phyloP scores from a whole-genome alignment of 2,888 invertebrate genomes.

The Troglohyphantes excavatus region DNA sequence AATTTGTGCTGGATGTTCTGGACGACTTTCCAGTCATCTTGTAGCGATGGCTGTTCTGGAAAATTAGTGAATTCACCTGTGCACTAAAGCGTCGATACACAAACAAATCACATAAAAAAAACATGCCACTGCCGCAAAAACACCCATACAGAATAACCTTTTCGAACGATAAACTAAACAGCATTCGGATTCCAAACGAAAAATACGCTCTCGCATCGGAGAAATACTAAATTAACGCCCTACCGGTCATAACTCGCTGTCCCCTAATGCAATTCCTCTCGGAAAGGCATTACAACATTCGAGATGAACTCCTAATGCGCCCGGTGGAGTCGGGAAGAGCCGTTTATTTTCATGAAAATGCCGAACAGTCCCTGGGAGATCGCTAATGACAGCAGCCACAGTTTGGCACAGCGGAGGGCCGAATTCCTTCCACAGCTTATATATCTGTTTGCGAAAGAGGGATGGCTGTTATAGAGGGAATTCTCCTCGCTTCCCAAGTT shows the following conservation, averaged over 20 bases:
- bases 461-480: too few relatives aligned
- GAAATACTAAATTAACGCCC: conserved; percentile 15
- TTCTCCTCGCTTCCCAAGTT: too few relatives aligned
- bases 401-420: conserved; percentile 13
- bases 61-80: too few relatives aligned
- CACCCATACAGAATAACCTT: not conserved
- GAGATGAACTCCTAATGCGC: conserved; percentile 42
- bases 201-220: not conserved
- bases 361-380: conserved; percentile 19
- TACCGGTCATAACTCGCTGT: conserved; percentile 1
- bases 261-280: not conserved
- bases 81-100: too few relatives aligned
- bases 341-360: conserved; percentile 54
- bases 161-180: not conserved
- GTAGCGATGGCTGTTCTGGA: too few relatives aligned
- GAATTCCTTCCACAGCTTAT: conserved; percentile 13
- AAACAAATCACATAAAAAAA: too few relatives aligned
- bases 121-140: not conserved
- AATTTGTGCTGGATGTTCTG: too few relatives aligned
- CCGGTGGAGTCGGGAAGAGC: conserved; percentile 12
- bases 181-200: not conserved
- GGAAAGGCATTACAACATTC: conserved; percentile 37
- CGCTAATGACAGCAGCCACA: conserved; percentile 44
- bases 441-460: conserved; percentile 5
- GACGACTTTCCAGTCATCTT: too few relatives aligned